Conservation (phyloP, 2,113 vertebrate genomes). For the Asarcornis scutulata region DNA sequence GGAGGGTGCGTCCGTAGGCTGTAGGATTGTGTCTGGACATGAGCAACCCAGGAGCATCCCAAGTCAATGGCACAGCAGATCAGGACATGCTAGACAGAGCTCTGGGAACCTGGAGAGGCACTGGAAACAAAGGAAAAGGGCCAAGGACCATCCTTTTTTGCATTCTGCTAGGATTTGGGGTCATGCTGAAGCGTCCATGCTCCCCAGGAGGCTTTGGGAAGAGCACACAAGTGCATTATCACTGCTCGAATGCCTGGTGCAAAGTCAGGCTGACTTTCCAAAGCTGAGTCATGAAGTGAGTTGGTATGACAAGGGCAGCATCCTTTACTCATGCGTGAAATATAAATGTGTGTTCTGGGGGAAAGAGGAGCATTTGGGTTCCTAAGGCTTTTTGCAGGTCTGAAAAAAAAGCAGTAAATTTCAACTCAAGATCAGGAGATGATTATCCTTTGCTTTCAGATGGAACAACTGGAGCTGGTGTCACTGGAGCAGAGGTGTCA, state of each 20-base stretch:
- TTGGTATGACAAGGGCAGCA: not conserved
- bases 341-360: not conserved
- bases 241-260: not conserved
- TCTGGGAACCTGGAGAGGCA: not conserved
- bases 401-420: not conserved
- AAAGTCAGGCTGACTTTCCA: not conserved
- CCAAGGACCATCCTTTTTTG: not conserved
- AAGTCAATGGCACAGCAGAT: not conserved
- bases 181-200: not conserved
- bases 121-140: not conserved
- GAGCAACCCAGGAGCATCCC: not conserved
- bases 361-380: not conserved
- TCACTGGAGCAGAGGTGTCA: not conserved
- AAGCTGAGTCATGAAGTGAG: not conserved
- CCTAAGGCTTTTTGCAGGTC: not conserved
- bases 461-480: not conserved
- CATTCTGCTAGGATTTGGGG: not conserved
- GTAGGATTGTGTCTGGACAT: not conserved
- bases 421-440: not conserved
- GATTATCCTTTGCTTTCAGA: not conserved
- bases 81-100: not conserved
- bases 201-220: not conserved
- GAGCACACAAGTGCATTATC: not conserved
- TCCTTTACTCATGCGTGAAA: not conserved
- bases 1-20: no score